Base-by-base conservation (phyloP, 2,113 vertebrate genomes). In the Euleptes europaea region DNA sequence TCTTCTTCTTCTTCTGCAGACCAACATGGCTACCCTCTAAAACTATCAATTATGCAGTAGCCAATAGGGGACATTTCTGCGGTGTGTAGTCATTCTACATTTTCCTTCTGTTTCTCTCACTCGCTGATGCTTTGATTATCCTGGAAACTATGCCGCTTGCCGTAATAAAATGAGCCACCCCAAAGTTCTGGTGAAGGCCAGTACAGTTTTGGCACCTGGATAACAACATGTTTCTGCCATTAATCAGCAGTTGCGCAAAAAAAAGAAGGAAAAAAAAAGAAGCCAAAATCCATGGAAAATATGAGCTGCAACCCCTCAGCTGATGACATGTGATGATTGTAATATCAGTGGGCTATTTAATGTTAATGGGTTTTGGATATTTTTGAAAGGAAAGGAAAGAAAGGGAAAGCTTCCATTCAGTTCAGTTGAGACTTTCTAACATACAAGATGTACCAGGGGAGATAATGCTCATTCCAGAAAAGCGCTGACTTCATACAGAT, bases 131-230 rank as follows among this genome's bases (percentile, higher is more conserved):
- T 88, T 87, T 84, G 85, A 88, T 91, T 77, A 88, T 23, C 1
- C 78, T 78, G 69, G 91, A 93, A 95, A 79, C 28, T 67, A 42
- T 70, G 86, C 90, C 82, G 91, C 85, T 79, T 95, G 88, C 90
- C 92, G 89, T 82, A 83, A 66, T 85, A 88, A 63, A 63, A 88
- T 90, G 91, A 91, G 88, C 80, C 87, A 90, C 86, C 88, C 40
- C 28, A 86, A 92, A 86, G 73, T 90, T 87, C 35, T 88, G 65
- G 88, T 84, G 85, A 87, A 92, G 86, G 91, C 90, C 82, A 91
- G 91, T 76, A 89, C 19, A 21, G n/a, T n/a, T 84, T 93, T 95
- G 92, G 84, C 88, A 94, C 89, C 78, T 78, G 70, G 88, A 93
- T 63, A 85, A 63, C 78, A 88, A 83, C 54, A 83, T 86, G 80